Evolutionary conservation across 2,888 invertebrate genomes (phyloP), one percentile per base, ranked within the genome.

Genomic region (Branchipolynoe longqiensis): DNA sequence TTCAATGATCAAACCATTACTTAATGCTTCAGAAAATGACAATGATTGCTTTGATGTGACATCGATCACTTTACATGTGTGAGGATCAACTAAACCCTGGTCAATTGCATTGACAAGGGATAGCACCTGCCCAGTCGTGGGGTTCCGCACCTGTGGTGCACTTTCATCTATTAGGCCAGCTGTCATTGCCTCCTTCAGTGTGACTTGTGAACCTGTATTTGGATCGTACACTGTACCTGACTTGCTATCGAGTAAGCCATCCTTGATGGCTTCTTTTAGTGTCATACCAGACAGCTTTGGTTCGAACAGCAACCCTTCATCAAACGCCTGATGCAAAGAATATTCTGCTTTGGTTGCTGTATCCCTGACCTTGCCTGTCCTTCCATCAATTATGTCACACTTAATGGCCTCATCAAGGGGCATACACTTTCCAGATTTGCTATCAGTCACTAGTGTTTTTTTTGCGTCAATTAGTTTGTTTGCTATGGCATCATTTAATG

Each of bases 131-230:
- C 84, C 97, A 83, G 95, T 95, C 92, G 95, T 95, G 85, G 97
- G 96, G 94, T 98, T 97, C 88, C 98, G 95, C 54, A 90, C 88
- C 48, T 62, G 22, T 22, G n/a, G 31, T 1, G 62, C 22, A n/a
- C 38, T 38, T 4, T 92, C 90, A 90, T 95, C 93, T 90, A 94
- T 91, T 83, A 94, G 89, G 54, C 92, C 92, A 81, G 93, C 28
- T 28, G 90, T 87, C n/a, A 92, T 86, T 74, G 98, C 98, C 93
- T 97, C 96, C 91, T 95, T 95, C 88, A 98, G 95, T n/a, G 98
- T 97, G 83, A 98, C 94, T 94, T 97, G 96, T 64, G 95, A 95
- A 91, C 97, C 97, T 83, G 95, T 95, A 92, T 95, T 95, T 85
- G 97, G 96, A 94, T 98, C 97, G 88, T 98, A 95, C 54, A 90